Conservation (phyloP, 2,888 invertebrate species). For the Eupeodes luniger region DNA sequence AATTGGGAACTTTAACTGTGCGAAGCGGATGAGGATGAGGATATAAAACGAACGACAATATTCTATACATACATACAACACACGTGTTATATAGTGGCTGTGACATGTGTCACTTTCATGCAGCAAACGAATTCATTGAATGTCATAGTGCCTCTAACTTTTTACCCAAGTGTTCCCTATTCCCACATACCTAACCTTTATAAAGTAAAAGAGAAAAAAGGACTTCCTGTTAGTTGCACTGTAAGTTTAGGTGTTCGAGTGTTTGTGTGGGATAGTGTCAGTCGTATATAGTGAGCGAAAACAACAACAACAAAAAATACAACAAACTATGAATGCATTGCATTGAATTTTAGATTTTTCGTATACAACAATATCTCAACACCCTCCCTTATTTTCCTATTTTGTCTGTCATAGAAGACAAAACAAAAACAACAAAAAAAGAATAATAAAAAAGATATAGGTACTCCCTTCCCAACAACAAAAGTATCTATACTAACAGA, state of each 20-base stretch:
- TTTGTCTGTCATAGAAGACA: not conserved
- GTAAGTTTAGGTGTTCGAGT: conserved; percentile 5
- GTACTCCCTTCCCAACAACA: not conserved
- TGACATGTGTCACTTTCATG: conserved; percentile 51
- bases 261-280: not conserved
- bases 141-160: conserved; percentile 30
- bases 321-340: conserved; percentile 11
- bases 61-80: not conserved
- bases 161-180: conserved; percentile 19
- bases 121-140: conserved; percentile 37
- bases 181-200: not conserved
- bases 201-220: not conserved
- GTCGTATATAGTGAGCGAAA: not conserved
- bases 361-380: conserved; percentile 3
- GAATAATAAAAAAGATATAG: not conserved
- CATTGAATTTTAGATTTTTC: conserved; percentile 56
- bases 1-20: not conserved
- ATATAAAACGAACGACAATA: not conserved
- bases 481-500: conserved; percentile 40
- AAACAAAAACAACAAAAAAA: not conserved
- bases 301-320: not conserved
- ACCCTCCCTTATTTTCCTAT: not conserved
- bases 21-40: not conserved
- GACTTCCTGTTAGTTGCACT: conserved; percentile 4
- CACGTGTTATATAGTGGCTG: not conserved